Conservation (phyloP, 2,797 vertebrate species). For the Trematomus bernacchii region DNA sequence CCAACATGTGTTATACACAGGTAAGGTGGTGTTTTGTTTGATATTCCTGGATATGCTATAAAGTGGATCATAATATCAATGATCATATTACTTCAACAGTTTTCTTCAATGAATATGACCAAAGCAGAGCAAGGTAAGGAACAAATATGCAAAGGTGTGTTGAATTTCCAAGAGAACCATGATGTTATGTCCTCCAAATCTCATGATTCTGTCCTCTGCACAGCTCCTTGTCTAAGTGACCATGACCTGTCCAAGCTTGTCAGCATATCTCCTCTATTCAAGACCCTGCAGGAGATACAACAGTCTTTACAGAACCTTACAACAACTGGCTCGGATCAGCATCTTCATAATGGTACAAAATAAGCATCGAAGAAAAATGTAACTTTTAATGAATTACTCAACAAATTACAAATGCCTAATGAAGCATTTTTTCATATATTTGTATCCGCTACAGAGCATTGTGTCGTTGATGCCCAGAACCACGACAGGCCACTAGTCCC, state of each 20-base stretch:
- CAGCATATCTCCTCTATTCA: conserved; percentile 85
- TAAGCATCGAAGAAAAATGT: background rate
- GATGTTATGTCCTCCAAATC: background rate
- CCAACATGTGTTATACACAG: conserved; percentile 61
- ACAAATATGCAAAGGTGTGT: background rate
- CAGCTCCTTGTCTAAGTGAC: conserved; percentile 80
- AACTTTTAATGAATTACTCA: background rate
- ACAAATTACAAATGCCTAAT: background rate
- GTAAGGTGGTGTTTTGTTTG: conserved; percentile 37
- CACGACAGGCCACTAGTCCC: conserved; percentile 74
- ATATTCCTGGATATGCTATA: too few relatives aligned
- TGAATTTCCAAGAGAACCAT: background rate
- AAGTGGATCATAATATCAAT: background rate
- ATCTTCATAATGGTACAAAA: conserved; percentile 43
- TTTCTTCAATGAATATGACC: conserved; percentile 64
- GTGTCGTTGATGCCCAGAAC: conserved; percentile 28
- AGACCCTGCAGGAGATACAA: conserved; percentile 87
- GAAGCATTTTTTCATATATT: conserved; percentile 13
- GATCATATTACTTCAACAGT: conserved; percentile 37
- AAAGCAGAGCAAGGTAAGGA: conserved; percentile 76
- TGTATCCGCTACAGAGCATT: conserved; percentile 45
- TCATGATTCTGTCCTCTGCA: conserved; percentile 23
- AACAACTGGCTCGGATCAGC: conserved; percentile 31
- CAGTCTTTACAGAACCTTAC: conserved; percentile 80
- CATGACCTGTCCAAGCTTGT: conserved; percentile 84